A percentile compares a stretch with the other conserved stretches of the same genome.
Conservation (phyloP, 2,113 vertebrate genomes). For the Onychostruthus taczanowskii region DNA sequence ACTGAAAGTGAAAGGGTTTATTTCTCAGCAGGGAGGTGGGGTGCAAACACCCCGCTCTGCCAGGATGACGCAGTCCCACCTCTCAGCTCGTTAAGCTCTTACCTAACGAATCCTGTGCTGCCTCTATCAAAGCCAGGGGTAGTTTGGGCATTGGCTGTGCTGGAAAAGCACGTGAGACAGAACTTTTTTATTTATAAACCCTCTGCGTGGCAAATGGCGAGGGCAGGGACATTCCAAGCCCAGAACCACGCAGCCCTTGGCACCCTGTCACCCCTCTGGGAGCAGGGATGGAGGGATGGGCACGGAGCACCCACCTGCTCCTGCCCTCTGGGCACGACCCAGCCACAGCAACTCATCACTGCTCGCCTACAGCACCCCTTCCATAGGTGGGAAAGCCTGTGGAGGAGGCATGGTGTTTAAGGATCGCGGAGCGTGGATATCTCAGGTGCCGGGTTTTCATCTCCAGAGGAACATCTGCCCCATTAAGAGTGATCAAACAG, state of each 20-base stretch:
- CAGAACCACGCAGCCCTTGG: not conserved
- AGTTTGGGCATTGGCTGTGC: not conserved
- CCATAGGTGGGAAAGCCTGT: rapidly evolving
- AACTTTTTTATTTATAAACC: not conserved
- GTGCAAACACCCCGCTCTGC: not conserved
- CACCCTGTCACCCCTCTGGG: not conserved
- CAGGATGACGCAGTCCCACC: not conserved
- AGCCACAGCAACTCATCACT: rapidly evolving
- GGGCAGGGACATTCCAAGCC: not conserved
- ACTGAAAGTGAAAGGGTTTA: not conserved
- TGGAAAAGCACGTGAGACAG: not conserved
- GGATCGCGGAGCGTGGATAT: not conserved
- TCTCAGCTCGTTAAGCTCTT: not conserved
- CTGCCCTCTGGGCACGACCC: not conserved
- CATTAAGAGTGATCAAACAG: not conserved
- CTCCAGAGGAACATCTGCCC: not conserved
- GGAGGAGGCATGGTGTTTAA: rapidly evolving
- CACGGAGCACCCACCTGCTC: not conserved
- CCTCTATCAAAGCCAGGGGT: not conserved
- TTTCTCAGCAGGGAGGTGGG: not conserved
- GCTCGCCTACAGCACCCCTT: not conserved
- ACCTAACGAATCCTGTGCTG: not conserved
- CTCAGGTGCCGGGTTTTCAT: not conserved
- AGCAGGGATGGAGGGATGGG: not conserved
- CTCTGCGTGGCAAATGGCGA: not conserved